Evolutionary conservation across 2,797 vertebrate genomes (phyloP), one percentile per base, ranked within the genome.

Genomic region (Sebastiscus tertius): DNA sequence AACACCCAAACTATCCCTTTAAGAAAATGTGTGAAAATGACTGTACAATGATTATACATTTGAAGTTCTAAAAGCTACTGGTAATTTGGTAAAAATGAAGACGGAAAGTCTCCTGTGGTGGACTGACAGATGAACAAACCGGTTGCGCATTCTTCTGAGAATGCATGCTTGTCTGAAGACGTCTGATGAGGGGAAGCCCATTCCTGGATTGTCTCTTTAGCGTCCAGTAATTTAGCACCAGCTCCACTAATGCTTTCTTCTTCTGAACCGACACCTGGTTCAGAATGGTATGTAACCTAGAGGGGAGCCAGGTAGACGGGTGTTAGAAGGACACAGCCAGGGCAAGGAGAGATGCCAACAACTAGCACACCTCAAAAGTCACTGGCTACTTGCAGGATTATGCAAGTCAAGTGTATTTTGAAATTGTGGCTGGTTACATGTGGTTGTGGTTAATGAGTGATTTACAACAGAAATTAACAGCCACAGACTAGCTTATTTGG

Each of bases 261-360:
- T 98, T 98, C 90, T 97, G 98, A 85, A 99, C 93, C 67, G 98
- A 97, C 91, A 99, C 98, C 95, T 98, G 98, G 95, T 98, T 98
- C 82, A 98, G 95, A 88, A 99, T 99, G 88, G 96, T 97, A 93
- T 98, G 98, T 92, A 99, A 97, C 94, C 98, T 99, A 86, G 22
- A 52, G 18, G 66, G 61, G 39, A 59, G 18, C 1, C 26, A 24
- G 12, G 5, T 39, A 63, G 55, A 77, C 1, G 1, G 6, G 6
- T 12, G 14, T 82, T 24, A 80, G 59, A 33, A n/a, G 18, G 20
- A 42, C 1, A 18, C n/a, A 55, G 26, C 6, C 29, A 22, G 8
- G 8, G 14, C 42, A 46, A 46, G 42, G 13, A 27, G 22, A 24
- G 12, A 75, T 1, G n/a, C 33, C 14, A 26, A 72, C 31, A 61